phyloP scores from a whole-genome alignment of 64 coral and sea anemone species.

The Catalaphyllia jardinei region DNA sequence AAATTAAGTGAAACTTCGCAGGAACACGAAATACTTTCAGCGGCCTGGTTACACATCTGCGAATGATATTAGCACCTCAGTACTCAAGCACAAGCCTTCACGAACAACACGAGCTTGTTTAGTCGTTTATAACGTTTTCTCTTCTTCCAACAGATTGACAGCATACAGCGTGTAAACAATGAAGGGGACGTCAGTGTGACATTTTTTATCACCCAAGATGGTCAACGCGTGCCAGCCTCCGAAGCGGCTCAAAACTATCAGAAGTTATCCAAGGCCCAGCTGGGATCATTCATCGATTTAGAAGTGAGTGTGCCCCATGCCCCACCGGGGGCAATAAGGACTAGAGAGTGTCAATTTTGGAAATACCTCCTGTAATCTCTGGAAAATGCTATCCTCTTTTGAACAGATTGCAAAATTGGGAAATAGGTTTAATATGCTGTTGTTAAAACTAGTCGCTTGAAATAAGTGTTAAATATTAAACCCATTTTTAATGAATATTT shows the following conservation, averaged over 20 bases:
- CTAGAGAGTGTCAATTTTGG: no score
- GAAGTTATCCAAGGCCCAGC: slow-evolving; percentile 16
- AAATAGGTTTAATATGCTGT: no score
- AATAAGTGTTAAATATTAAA: background rate
- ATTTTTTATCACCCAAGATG: slow-evolving; percentile 48
- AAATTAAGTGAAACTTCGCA: no score
- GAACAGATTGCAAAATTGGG: no score
- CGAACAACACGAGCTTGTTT: background rate
- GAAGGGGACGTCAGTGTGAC: slow-evolving; percentile 35
- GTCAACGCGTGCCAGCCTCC: slow-evolving; percentile 21
- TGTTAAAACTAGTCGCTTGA: no score
- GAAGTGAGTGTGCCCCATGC: slow-evolving; percentile 37
- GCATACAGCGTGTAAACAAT: slow-evolving; percentile 56
- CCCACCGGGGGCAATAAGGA: no score
- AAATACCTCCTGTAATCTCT: no score
- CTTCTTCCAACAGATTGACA: slow-evolving; percentile 49
- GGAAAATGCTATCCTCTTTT: no score
- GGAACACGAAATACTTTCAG: no score
- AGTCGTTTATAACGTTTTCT: background rate
- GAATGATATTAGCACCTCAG: no score
- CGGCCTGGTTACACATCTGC: no score
- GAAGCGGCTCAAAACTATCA: slow-evolving; percentile 32
- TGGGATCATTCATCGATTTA: slow-evolving; percentile 4
- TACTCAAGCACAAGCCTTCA: no score
- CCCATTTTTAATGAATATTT: background rate